Evolutionary conservation across 2,113 vertebrate genomes (phyloP).

Genomic region (Sapayoa aenigma): DNA sequence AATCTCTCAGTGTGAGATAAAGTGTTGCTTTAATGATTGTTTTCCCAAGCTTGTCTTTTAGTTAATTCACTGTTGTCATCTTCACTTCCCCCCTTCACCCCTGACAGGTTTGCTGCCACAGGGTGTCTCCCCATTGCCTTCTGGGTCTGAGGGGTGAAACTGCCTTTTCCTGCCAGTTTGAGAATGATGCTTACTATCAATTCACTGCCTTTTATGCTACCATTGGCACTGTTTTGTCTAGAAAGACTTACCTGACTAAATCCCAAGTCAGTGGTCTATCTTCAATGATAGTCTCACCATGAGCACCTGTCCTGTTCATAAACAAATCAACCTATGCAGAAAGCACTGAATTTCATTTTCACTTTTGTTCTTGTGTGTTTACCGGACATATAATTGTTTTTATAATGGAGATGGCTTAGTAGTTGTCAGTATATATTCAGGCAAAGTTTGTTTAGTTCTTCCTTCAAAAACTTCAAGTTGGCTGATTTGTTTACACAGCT

Average conservation of each 20-base stretch:
- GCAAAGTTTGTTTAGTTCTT: not conserved
- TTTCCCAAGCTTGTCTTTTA: not conserved
- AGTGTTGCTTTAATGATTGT: not conserved
- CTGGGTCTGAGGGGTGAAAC: not conserved
- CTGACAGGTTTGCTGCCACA: not conserved
- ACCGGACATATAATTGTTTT: not conserved
- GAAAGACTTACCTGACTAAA: not conserved
- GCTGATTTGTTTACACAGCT: constrained; percentile 14
- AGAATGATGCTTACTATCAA: not conserved
- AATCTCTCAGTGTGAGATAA: not conserved
- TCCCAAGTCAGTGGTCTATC: not conserved
- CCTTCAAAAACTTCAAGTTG: not conserved
- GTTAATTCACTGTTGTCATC: not conserved
- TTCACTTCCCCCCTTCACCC: not conserved
- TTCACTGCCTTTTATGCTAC: not conserved
- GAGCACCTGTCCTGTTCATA: rapidly evolving
- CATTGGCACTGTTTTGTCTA: not conserved
- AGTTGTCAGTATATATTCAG: not conserved
- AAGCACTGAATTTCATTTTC: not conserved
- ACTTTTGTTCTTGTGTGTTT: not conserved
- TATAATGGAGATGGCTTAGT: not conserved
- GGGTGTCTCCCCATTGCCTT: not conserved
- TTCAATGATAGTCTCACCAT: not conserved
- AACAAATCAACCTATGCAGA: not conserved
- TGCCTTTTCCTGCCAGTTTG: not conserved